Conservation (phyloP, 2,888 invertebrate species). For the Phragmatobia fuliginosa region DNA sequence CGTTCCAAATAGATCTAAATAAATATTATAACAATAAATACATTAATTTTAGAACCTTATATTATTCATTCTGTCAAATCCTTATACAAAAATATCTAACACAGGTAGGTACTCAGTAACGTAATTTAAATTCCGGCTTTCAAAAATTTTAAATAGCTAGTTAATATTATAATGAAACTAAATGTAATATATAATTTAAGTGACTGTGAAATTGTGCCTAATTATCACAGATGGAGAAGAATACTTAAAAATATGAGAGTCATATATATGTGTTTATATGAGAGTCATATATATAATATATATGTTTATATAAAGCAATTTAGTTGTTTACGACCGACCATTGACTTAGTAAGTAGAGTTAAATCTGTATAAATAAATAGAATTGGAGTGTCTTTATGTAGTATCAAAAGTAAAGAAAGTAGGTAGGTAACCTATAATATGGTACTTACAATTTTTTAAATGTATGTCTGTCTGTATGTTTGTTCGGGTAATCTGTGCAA, state of each 20-base stretch:
- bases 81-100: not conserved
- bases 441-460: no score
- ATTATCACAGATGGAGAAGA: not conserved
- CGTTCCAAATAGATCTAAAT: no score
- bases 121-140: not conserved
- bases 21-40: not conserved
- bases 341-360: not conserved
- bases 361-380: not conserved
- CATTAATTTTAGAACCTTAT: no score
- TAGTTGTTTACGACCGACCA: not conserved
- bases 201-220: constrained; percentile 3
- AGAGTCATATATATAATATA: not conserved
- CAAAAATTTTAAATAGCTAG: not conserved
- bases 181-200: not conserved
- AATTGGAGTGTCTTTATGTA: no score
- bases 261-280: not conserved
- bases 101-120: not conserved
- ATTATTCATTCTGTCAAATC: no score
- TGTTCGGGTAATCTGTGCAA: no score
- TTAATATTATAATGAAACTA: constrained; percentile 1
- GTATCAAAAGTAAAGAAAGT: no score
- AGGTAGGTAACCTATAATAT: no score
- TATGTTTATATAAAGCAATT: not conserved
- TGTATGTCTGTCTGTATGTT: no score
- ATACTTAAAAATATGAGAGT: not conserved